Evolutionary conservation across 2,113 vertebrate species (phyloP), one percentile per base, ranked within the genome.

Genomic region (Tetrao urogallus): DNA sequence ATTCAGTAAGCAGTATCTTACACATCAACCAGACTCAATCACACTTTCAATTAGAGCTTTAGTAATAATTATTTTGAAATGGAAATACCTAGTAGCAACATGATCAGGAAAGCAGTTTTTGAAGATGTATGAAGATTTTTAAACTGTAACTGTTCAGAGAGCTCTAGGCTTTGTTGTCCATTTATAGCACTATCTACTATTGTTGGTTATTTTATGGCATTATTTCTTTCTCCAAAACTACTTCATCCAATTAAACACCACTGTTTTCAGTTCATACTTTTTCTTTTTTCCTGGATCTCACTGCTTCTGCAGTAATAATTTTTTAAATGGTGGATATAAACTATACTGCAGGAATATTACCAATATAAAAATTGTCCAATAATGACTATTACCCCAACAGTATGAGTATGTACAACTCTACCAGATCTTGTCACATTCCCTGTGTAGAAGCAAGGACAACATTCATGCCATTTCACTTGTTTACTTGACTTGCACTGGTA

Each of bases 171-270:
- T 78, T 87, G 77, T 54, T 89, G 42, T 22, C 22, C 65, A 83
- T 86, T 95, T 96, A 89, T 47, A 48, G 34, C 70, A 88, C 32
- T 48, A 64, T 36, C 36, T 89, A 56, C 45, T 27, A 88, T 86
- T 74, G 38, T 71, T 28, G 64, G 21, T 56, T 82, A 88, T 84
- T 93, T 92, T 87, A 80, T 66, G 28, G n/a, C n/a, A 76, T n/a
- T 7, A 58, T 92, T 91, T 82, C n/a, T 73, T 89, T 76, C 66
- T 87, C 56, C 38, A 38, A 73, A 27, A 76, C 36, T 11, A 64
- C 56, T 82, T 87, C 40, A 65, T 76, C 92, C 78, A 83, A 73
- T 89, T 82, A 89, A 82, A 20, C 27, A 18, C 13, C 76, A 42
- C 7, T 20, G 20, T 16, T 9, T 30, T 30, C 30, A 5, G 25